Conservation (phyloP, 2,888 invertebrate genomes). For the Drepanosiphum platanoidis region DNA sequence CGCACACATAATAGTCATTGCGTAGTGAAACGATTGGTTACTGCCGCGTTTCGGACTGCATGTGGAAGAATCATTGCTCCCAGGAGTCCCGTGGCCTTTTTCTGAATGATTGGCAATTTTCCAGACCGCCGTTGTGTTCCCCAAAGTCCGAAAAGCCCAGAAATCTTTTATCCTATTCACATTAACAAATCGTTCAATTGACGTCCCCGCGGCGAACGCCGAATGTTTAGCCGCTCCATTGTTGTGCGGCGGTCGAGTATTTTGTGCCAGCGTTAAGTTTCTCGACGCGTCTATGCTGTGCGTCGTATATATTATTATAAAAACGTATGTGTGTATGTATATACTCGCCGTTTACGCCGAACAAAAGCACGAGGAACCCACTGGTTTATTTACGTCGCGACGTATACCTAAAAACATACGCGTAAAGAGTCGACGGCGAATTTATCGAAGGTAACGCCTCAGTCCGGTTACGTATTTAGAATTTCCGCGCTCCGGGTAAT, state of each 20-base stretch:
- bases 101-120: conserved; percentile 57
- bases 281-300: not conserved
- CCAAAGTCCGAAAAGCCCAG: conserved; percentile 19
- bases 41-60: not conserved
- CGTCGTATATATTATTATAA: too few relatives aligned
- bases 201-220: not conserved
- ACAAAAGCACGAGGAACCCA: not conserved
- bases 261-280: not conserved
- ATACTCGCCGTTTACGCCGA: not conserved
- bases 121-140: conserved; percentile 27
- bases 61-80: conserved; percentile 47
- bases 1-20: not conserved
- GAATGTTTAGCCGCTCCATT: conserved; percentile 24
- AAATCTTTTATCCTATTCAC: conserved; percentile 31
- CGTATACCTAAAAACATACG: not conserved
- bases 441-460: not conserved
- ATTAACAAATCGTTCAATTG: conserved; percentile 37
- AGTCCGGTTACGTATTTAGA: not conserved
- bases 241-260: not conserved
- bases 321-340: not conserved
- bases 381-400: not conserved
- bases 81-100: conserved; percentile 36
- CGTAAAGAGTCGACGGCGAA: not conserved
- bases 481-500: too few relatives aligned
- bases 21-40: not conserved